Evolutionary conservation across 2,113 vertebrate genomes (phyloP).

Genomic region (Leiothrix lutea): DNA sequence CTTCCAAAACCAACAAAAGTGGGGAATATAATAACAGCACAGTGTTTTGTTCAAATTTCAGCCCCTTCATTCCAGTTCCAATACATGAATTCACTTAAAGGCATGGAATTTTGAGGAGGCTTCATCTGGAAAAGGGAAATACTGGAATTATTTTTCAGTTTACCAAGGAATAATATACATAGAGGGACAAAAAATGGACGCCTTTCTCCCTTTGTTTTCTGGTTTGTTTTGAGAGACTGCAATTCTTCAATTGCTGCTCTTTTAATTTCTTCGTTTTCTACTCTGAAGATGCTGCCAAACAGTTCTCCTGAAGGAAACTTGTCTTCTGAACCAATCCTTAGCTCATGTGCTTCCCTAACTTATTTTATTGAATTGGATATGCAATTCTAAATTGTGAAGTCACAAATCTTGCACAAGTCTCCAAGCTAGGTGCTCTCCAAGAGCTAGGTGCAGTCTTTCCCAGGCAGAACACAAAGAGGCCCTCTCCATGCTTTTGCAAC

Average conservation of each 20-base stretch:
- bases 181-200: not conserved
- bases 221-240: not conserved
- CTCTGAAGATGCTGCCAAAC: not conserved
- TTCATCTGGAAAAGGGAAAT: not conserved
- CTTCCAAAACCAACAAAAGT: not conserved
- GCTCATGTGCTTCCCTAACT: not conserved
- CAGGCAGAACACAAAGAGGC: not conserved
- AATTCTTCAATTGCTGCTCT: not conserved
- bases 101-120: not conserved
- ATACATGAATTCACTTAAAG: not conserved
- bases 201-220: not conserved
- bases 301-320: not conserved
- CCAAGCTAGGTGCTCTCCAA: not conserved
- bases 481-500: not conserved
- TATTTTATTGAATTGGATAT: not conserved
- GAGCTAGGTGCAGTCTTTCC: not conserved
- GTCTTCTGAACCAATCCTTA: not conserved
- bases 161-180: not conserved
- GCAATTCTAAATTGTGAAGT: not conserved
- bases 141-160: not conserved
- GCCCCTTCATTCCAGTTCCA: not conserved
- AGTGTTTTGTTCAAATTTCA: not conserved
- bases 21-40: not conserved
- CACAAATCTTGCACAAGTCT: not conserved
- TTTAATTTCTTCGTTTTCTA: not conserved